Evolutionary conservation across 1,140 invertebrate species (phyloP).

Genomic region (Calliphora vicina): DNA sequence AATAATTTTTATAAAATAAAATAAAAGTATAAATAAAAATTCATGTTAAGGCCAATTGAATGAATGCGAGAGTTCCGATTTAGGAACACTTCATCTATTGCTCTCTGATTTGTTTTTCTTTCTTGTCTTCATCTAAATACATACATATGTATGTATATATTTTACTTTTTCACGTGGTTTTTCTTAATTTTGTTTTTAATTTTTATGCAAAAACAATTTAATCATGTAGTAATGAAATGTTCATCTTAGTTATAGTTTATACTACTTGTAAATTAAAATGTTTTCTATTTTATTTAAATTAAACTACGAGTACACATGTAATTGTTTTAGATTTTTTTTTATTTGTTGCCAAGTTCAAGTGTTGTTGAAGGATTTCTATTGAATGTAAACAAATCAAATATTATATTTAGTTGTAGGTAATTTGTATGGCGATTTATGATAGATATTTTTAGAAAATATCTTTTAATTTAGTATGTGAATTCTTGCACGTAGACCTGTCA

Average conservation of each 20-base stretch:
- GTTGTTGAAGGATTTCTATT: neutral
- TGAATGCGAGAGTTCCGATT: neutral
- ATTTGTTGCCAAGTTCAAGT: constrained; percentile 24
- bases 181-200: neutral
- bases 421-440: neutral
- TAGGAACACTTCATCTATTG: neutral
- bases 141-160: no score
- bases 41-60: neutral
- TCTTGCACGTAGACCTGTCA: neutral
- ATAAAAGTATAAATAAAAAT: neutral
- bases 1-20: neutral
- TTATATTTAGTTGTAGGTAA: neutral
- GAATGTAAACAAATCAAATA: neutral
- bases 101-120: neutral
- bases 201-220: neutral
- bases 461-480: neutral
- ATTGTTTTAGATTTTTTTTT: neutral
- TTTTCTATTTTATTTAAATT: neutral
- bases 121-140: no score
- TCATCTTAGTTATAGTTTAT: constrained; percentile 10
- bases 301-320: no score
- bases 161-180: neutral
- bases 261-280: neutral
- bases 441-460: neutral
- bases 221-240: constrained; percentile 32